phyloP scores from a whole-genome alignment of 2,888 invertebrate species.

The Hoplodrina ambigua region DNA sequence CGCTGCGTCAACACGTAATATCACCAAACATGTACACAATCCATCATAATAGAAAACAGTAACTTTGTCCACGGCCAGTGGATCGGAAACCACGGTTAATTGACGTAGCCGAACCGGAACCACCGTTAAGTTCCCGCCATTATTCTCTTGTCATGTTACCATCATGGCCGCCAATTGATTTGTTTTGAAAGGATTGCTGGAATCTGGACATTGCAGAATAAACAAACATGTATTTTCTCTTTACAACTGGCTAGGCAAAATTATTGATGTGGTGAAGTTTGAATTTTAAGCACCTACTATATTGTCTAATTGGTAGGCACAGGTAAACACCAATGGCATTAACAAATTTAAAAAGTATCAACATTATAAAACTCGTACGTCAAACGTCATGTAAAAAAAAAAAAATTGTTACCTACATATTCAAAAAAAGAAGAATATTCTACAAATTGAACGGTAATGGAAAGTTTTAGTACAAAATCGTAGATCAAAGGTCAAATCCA shows the following conservation, averaged over 20 bases:
- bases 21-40: constrained; percentile 50
- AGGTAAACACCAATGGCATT: no score
- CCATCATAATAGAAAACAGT: constrained; percentile 63
- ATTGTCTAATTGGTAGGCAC: no score
- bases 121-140: constrained; percentile 73
- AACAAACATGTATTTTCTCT: constrained; percentile 18
- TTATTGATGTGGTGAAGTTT: background rate
- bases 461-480: constrained; percentile 1
- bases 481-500: background rate
- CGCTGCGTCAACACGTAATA: constrained; percentile 26
- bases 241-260: background rate
- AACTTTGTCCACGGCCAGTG: constrained; percentile 76
- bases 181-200: constrained; percentile 36
- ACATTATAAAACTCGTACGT: no score
- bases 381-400: no score
- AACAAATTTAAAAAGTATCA: no score
- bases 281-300: background rate
- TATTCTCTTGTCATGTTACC: constrained; percentile 67
- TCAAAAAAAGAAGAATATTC: background rate
- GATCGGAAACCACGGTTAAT: constrained; percentile 82
- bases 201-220: constrained; percentile 14
- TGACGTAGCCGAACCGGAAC: constrained; percentile 72
- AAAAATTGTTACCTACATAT: no score
- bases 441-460: background rate
- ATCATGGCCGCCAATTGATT: constrained; percentile 60